Evolutionary conservation across 2,797 vertebrate genomes (phyloP).

Genomic region (Acanthurus tractus): DNA sequence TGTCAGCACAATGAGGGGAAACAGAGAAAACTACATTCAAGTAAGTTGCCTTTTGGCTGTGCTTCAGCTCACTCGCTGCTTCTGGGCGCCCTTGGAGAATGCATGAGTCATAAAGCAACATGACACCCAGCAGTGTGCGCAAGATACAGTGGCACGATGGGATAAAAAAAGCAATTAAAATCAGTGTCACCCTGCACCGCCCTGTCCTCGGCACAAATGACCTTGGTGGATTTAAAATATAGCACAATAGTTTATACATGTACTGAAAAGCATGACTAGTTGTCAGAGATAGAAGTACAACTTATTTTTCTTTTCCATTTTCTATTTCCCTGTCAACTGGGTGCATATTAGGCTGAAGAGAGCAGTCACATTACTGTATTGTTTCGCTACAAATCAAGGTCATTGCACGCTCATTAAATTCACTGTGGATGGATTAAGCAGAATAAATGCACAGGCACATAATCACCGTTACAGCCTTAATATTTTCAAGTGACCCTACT

Average conservation of each 20-base stretch:
- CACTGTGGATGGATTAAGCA: constrained; percentile 43
- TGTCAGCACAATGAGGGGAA: constrained; percentile 28
- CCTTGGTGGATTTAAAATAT: constrained; percentile 63
- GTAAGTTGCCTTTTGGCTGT: constrained; percentile 46
- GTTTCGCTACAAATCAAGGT: constrained; percentile 64
- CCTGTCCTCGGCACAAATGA: constrained; percentile 50
- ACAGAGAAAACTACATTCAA: constrained; percentile 32
- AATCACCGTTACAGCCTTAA: constrained; percentile 34
- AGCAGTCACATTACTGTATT: constrained; percentile 40
- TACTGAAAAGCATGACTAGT: constrained; percentile 10
- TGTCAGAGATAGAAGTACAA: constrained; percentile 22
- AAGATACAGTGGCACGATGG: constrained; percentile 47
- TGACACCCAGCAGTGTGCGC: constrained; percentile 48
- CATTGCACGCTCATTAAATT: constrained; percentile 59
- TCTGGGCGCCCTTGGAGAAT: constrained; percentile 45
- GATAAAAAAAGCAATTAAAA: constrained; percentile 71
- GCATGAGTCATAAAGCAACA: constrained; percentile 69
- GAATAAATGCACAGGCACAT: constrained; percentile 35
- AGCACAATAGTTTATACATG: constrained; percentile 40
- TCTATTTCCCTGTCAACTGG: constrained; percentile 2
- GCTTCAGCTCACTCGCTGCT: constrained; percentile 41
- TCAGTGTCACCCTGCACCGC: constrained; percentile 50
- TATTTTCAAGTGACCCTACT: constrained; percentile 51
- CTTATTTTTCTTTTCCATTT: constrained; percentile 7
- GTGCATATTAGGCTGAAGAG: constrained; percentile 3